Evolutionary conservation across 2,113 vertebrate species (phyloP).

Genomic region (Lophotis ruficrista): DNA sequence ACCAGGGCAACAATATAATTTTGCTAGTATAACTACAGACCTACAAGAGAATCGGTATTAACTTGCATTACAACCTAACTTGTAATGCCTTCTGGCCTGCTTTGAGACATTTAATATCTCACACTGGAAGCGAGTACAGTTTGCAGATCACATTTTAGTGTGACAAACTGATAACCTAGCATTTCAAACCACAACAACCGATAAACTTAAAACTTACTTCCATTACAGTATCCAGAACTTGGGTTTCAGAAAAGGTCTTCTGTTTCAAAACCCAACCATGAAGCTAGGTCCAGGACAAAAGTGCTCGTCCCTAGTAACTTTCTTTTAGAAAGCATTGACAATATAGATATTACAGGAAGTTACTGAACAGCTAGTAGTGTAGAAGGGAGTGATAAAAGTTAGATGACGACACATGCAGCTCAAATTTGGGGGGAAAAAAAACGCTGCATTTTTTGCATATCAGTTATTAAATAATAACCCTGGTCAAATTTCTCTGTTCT

Average conservation of each 20-base stretch:
- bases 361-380: neutral
- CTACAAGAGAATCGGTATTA: conserved; percentile 29
- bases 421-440: accelerated
- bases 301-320: no score
- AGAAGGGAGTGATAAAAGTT: neutral
- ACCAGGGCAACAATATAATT: neutral
- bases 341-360: neutral
- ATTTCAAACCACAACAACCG: neutral
- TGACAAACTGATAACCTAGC: neutral
- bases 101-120: neutral
- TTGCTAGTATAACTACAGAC: conserved; percentile 54
- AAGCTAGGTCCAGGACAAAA: neutral
- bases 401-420: neutral
- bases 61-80: neutral
- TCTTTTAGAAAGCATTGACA: neutral
- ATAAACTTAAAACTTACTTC: neutral
- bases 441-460: neutral
- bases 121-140: neutral
- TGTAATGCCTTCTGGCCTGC: neutral
- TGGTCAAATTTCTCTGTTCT: neutral
- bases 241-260: neutral
- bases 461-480: neutral
- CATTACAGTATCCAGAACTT: neutral
- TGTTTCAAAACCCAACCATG: neutral
- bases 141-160: neutral